A percentile compares a stretch with the other conserved stretches of the same genome.
These are phyloP conservation scores for Lytechinus variegatus DNA, from an alignment of 35 echinoderm and acorn worm genomes.

Conservation along the genomic window DNA sequence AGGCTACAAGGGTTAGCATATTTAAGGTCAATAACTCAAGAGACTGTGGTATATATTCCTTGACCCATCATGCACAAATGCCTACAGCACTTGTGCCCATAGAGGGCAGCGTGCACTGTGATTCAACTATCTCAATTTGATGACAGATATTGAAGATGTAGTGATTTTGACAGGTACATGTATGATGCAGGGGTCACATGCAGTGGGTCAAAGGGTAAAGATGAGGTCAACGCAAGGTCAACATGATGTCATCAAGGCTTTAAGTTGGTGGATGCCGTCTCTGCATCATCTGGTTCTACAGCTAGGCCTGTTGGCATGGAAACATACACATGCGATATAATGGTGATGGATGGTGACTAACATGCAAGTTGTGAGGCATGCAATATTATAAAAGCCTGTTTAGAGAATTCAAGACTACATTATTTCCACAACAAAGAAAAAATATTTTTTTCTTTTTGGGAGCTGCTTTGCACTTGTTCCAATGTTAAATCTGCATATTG, in stretches of 20 bases:
- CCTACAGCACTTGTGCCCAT: too few relatives aligned
- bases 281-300: not conserved
- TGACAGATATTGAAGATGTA: not conserved
- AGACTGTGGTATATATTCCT: too few relatives aligned
- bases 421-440: too few relatives aligned
- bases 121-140: not conserved
- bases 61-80: too few relatives aligned
- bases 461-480: too few relatives aligned
- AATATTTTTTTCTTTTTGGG: too few relatives aligned
- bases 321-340: not conserved
- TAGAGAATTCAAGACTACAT: too few relatives aligned
- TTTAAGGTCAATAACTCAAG: too few relatives aligned
- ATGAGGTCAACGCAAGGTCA: not conserved
- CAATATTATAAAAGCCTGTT: too few relatives aligned
- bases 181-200: not conserved
- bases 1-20: too few relatives aligned
- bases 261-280: not conserved
- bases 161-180: not conserved
- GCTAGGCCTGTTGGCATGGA: conserved; percentile 28
- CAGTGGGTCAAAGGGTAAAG: not conserved
- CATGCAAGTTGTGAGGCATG: not conserved
- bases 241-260: not conserved
- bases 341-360: not conserved
- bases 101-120: too few relatives aligned
- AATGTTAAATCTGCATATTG: too few relatives aligned